Evolutionary conservation across 1,140 invertebrate species (phyloP).

Genomic region (Ylistrum balloti): DNA sequence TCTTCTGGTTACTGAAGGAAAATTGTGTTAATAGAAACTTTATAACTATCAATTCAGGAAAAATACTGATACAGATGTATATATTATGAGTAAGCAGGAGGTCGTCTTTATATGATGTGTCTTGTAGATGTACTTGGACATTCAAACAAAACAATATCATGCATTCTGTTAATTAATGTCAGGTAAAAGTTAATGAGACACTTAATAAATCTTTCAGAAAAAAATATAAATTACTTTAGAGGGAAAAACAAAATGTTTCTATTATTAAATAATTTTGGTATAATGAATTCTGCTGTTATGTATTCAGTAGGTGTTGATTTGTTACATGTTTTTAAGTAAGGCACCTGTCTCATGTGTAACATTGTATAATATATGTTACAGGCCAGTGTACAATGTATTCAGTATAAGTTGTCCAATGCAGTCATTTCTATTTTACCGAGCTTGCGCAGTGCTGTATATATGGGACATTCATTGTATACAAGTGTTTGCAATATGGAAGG

Average conservation of each 20-base stretch:
- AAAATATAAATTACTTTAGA: not conserved
- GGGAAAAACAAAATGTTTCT: too few species aligned
- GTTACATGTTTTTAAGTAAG: not conserved
- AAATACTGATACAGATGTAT: too few species aligned
- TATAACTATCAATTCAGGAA: too few species aligned
- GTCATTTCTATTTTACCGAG: not conserved
- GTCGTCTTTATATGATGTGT: too few species aligned
- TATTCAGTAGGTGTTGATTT: not conserved
- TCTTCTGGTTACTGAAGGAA: too few species aligned
- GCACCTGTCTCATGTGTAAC: constrained; percentile 19
- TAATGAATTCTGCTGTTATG: not conserved
- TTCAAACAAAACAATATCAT: too few species aligned
- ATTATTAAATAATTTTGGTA: not conserved
- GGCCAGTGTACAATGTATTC: not conserved
- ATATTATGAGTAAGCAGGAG: too few species aligned
- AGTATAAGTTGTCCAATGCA: not conserved
- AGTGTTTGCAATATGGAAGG: too few species aligned
- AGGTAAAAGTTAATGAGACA: not conserved
- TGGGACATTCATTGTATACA: too few species aligned
- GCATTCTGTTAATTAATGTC: not conserved
- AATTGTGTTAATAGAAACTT: too few species aligned
- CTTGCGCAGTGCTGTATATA: too few species aligned
- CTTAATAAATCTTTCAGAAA: not conserved
- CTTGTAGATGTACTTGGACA: too few species aligned
- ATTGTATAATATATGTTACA: not conserved